Base-by-base conservation (phyloP, 1,140 invertebrate genomes). In the Drosophila orena region DNA sequence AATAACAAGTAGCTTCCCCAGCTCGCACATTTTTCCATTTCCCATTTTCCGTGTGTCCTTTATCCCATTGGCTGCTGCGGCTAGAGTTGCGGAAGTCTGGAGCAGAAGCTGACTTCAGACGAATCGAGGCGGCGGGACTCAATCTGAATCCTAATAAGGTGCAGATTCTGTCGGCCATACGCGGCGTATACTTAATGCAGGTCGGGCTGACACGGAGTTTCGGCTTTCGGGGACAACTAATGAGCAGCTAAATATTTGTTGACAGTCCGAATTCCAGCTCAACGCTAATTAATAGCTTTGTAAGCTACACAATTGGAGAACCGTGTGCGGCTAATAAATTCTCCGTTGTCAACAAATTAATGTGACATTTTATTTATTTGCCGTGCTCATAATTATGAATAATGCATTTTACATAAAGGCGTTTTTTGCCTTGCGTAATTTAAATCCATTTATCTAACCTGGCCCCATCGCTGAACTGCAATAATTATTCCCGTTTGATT, bases 271-370 rank as follows among this genome's bases (percentile, higher is more conserved):
- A 50, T 53, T 47, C 57, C 44, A 68, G 74, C 46, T 77, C 49
- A 73, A 58, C 62, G 62, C 83, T 88, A 88, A 88, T 88, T 89
- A 88, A 88, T 89, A 71, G 83, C 62, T 77, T 61, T 83, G 79
- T 88, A 83, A 86, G 76, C 79, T 69, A 68, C 61, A 71, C 43
- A 55, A 76, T 55, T 77, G 24, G 11, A 40, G 44, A 50, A 44
- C 46, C 57, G 72, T 79, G 61, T 69, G 44, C 50, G 59, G 72
- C 73, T 84, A 77, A 89, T 84, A 84, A 89, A 84, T 78, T 90
- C 64, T 49, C 70, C 70, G 80, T 89, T 90, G 84, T 90, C 85
- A 90, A 84, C 85, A 89, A 90, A 89, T 89, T 89, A 90, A 90
- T 90, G 62, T 60, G 38, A 55, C 56, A 73, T 77, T 80, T 84